Base-by-base conservation (phyloP, 1,140 invertebrate genomes). In the Bemisia tabaci region DNA sequence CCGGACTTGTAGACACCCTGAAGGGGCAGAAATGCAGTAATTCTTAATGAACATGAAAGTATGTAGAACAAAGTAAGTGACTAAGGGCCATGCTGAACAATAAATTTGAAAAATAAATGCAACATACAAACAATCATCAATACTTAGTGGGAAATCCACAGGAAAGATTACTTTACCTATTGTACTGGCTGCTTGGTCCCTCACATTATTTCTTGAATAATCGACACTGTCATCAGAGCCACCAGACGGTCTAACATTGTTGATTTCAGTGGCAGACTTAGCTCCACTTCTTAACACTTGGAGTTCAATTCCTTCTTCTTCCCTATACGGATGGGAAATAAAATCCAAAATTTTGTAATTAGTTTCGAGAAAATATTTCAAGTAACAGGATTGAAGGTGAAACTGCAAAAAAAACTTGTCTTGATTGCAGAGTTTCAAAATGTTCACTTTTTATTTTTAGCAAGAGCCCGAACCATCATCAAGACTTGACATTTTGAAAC, bases 301-400 rank as follows among this genome's bases (percentile, higher is more conserved):
- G 77, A 95, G 81, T 78, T 95, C 92, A 76, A 95, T 91, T 24
- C 87, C 87, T 76, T 91, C 88, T 69, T 87, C 85, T 71, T 87
- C 81, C 67, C 85, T 86, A 73, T n/a, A n/a, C n/a, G n/a, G n/a
- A n/a, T n/a, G n/a, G n/a, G 23, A 80, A 76, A 22, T 62, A 68
- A 67, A 67, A 67, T 65, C 59, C 1, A 39, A 65, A 39, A 59
- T n/a, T 22, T 62, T 68, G 62, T n/a, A n/a, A n/a, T n/a, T n/a
- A n/a, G n/a, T n/a, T n/a, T n/a, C 33, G 59, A 22, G 22, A n/a
- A 17, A 62, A 62, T n/a, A 62, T 11, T 66, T 17, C n/a, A 22
- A 68, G 59, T 2, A 22, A 12, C 25, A 12, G n/a, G n/a, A 22
- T 2, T 39, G 9, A 22, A 39, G 25, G 2, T 22, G 26, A 21